Percentiles rank a stretch among this genome's conserved stretches.
phyloP scores from a whole-genome alignment of 1,140 invertebrate species.

The Drosophila hydei region DNA sequence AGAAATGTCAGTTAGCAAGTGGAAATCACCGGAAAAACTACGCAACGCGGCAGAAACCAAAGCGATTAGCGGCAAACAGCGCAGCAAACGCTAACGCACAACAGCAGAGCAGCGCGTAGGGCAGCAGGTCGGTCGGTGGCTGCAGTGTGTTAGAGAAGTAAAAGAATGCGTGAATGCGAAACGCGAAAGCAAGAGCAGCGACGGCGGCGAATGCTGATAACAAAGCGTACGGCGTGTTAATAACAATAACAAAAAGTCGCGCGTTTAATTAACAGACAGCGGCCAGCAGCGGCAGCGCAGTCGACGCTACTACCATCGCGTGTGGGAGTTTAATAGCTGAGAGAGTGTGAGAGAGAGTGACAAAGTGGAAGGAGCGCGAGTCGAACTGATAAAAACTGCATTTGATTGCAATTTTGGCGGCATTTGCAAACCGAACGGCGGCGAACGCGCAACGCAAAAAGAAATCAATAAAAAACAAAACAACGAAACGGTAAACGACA shows the following conservation, averaged over 20 bases:
- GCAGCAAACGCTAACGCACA: slow-evolving; percentile 42
- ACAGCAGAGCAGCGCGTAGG: slow-evolving; percentile 36
- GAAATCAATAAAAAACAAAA: slow-evolving; percentile 71
- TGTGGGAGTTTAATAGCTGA: slow-evolving; percentile 41
- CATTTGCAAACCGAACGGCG: slow-evolving; percentile 65
- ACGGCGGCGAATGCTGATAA: slow-evolving; percentile 63
- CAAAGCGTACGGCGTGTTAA: slow-evolving; percentile 70
- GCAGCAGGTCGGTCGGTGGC: slow-evolving; percentile 32
- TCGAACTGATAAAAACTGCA: slow-evolving; percentile 71
- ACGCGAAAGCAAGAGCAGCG: slow-evolving; percentile 18
- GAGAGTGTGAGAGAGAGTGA: slow-evolving; percentile 10
- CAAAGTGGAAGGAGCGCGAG: slow-evolving; percentile 19
- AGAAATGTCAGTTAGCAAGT: slow-evolving; percentile 75
- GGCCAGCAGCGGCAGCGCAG: slow-evolving; percentile 56
- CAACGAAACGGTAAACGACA: slow-evolving; percentile 65
- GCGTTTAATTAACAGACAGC: slow-evolving; percentile 73
- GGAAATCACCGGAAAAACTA: slow-evolving; percentile 81
- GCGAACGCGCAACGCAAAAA: slow-evolving; percentile 67
- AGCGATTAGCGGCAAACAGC: slow-evolving; percentile 43
- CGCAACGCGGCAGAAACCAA: slow-evolving; percentile 61
- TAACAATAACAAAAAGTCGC: slow-evolving; percentile 73
- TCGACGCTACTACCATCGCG: slow-evolving; percentile 34
- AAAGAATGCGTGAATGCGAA: slow-evolving; percentile 53
- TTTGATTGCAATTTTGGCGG: slow-evolving; percentile 79
- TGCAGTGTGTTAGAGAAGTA: slow-evolving; percentile 25